A percentile compares a stretch with the other conserved stretches of the same genome.
These are phyloP conservation scores for Eurytoma californica DNA, from an alignment of 2,888 invertebrate genomes.

Conservation along the genomic window DNA sequence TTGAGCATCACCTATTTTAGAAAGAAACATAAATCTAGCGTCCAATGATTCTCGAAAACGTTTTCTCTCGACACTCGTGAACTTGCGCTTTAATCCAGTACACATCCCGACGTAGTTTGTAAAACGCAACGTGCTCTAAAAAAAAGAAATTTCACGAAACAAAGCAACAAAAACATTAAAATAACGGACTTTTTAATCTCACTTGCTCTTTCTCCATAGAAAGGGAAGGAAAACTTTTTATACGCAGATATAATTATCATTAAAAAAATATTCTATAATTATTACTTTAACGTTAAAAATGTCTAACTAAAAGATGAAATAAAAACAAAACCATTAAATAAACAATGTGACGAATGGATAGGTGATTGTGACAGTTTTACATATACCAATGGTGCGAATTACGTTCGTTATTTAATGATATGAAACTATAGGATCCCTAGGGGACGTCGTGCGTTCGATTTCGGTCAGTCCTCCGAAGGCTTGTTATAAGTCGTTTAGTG, in stretches of 20 bases:
- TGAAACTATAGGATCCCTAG: neutral
- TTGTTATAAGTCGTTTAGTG: slow-evolving; percentile 35
- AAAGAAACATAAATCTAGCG: slow-evolving; percentile 45
- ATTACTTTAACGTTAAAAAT: slow-evolving; percentile 53
- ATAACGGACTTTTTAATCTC: slow-evolving; percentile 54
- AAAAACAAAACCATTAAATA: slow-evolving; percentile 26
- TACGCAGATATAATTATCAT: slow-evolving; percentile 52
- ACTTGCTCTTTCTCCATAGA: slow-evolving; percentile 43
- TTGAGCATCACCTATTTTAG: slow-evolving; percentile 3
- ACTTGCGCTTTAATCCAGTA: slow-evolving; percentile 68
- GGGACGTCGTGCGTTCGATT: slow-evolving; percentile 39
- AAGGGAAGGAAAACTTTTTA: slow-evolving; percentile 52
- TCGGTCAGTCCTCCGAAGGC: slow-evolving; percentile 19
- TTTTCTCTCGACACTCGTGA: slow-evolving; percentile 30
- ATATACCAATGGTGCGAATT: slow-evolving; percentile 47
- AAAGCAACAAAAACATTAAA: slow-evolving; percentile 25
- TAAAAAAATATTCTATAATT: slow-evolving; percentile 52
- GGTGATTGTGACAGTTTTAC: slow-evolving; percentile 58
- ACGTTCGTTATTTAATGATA: slow-evolving; percentile 46
- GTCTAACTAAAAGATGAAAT: slow-evolving; percentile 45
- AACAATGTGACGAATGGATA: slow-evolving; percentile 41
- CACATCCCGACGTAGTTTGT: slow-evolving; percentile 64
- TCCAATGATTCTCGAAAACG: slow-evolving; percentile 26
- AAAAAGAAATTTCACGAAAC: slow-evolving; percentile 37
- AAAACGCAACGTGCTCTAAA: slow-evolving; percentile 46